These are phyloP conservation scores for Kryptolebias marmoratus DNA, from an alignment of 2,113 vertebrate species.

Conservation along the genomic window DNA sequence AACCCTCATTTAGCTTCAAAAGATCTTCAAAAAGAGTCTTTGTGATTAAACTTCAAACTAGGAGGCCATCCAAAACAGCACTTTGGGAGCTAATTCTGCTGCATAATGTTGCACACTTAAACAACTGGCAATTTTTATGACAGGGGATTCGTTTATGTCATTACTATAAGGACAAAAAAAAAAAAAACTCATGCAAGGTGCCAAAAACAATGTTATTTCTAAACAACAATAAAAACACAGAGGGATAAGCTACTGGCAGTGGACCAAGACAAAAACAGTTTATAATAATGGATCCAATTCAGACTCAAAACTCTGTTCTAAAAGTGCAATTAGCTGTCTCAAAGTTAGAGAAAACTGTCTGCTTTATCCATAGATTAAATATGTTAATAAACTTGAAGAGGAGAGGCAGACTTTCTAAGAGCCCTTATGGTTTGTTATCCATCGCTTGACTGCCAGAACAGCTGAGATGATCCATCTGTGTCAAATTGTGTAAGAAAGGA, in stretches of 20 bases:
- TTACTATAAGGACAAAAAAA: not conserved
- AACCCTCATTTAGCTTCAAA: not conserved
- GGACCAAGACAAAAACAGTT: no score
- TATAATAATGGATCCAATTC: no score
- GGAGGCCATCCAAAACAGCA: not conserved
- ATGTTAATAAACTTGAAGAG: constrained; percentile 12
- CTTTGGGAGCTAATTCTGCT: not conserved
- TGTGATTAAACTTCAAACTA: not conserved
- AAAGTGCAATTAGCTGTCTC: no score
- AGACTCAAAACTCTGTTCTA: no score
- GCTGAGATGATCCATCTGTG: not conserved
- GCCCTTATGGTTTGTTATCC: no score
- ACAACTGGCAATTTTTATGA: not conserved
- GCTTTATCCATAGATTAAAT: not conserved
- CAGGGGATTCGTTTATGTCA: not conserved
- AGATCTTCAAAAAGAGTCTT: not conserved
- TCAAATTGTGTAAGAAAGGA: not conserved
- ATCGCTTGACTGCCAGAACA: no score
- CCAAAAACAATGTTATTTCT: not conserved
- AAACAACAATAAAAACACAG: not conserved
- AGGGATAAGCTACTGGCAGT: no score
- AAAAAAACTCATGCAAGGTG: not conserved
- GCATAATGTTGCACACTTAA: not conserved
- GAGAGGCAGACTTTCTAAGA: not conserved
- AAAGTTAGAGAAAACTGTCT: no score